Base-by-base conservation (phyloP, 2,797 vertebrate species). In the Girardinus metallicus region DNA sequence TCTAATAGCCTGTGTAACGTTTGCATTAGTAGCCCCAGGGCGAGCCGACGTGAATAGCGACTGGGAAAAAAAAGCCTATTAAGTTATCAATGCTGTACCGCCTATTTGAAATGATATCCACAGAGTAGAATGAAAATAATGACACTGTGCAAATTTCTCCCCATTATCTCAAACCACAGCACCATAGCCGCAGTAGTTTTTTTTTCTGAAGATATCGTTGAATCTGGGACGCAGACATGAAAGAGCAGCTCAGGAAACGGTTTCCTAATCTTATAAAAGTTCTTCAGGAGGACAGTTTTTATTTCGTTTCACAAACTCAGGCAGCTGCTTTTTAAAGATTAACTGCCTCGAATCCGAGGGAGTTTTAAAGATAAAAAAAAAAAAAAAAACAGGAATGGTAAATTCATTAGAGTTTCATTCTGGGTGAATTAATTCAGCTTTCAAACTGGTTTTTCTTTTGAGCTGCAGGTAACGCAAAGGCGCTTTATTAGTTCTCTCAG, bases 161-260 rank as follows among this genome's bases (percentile, higher is more conserved):
- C 87, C 72, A 87, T 92, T 86, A 87, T 89, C 80, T 71, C 29
- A 79, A 85, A 89, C 84, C 81, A 81, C 34, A 91, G 87, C 82
- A 5, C 15, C 77, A 53, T 4, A 82, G 86, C 75, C 76, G 44
- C 80, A 68, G 82, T 72, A 81, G 57, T 74, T 55, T 55, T 55
- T 47, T 80, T 84, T 89, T 85, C 66, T 80, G 88, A 90, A 78
- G 77, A 86, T 84, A 92, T 93, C 91, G 86, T 84, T 76, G 77
- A 92, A 94, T 93, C 93, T 93, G 70, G 93, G 93, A 88, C 92
- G 91, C 92, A 83, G 77, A 87, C 90, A 87, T 91, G 81, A 91
- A 93, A 90, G 86, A 83, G 81, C 79, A 88, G 91, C 92, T 93
- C 87, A 3, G 76, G 76, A 92, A 90, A 92, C 87, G 86, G 86